Evolutionary conservation across 2,113 vertebrate species (phyloP).

Genomic region (Megaleporinus macrocephalus): DNA sequence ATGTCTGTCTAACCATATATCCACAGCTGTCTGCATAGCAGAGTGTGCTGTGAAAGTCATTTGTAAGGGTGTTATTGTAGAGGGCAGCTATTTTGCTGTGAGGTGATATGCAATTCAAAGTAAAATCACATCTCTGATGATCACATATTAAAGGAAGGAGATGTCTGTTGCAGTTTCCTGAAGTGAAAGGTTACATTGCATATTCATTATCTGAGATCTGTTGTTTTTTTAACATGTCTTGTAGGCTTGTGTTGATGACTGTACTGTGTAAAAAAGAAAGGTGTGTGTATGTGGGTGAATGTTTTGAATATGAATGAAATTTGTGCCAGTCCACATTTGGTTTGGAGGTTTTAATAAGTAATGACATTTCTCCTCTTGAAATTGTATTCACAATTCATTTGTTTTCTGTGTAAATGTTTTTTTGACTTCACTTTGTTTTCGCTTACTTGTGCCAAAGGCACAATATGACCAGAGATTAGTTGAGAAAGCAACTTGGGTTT

Average conservation of each 20-base stretch:
- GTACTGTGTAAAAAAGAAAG: constrained; percentile 18
- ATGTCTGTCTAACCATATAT: neutral
- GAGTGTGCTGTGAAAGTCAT: neutral
- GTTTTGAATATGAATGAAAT: constrained; percentile 8
- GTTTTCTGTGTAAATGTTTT: neutral
- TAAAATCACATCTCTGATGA: constrained; percentile 17
- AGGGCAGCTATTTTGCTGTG: constrained; percentile 11
- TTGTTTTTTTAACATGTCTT: constrained; percentile 21
- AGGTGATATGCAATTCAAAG: constrained; percentile 38
- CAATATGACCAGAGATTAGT: neutral
- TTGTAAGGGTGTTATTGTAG: neutral
- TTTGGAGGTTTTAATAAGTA: neutral
- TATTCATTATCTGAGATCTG: constrained; percentile 35
- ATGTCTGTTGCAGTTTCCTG: constrained; percentile 20
- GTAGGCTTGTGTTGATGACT: constrained; percentile 40
- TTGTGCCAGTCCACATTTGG: constrained; percentile 7
- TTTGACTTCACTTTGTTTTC: neutral
- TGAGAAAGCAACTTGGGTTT: neutral
- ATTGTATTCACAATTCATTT: neutral
- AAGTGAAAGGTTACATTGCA: constrained; percentile 48
- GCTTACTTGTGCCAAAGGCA: constrained; percentile 2
- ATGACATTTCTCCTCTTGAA: constrained; percentile 4
- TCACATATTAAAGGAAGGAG: constrained; percentile 5
- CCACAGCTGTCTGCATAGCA: neutral
- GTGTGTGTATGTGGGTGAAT: constrained; percentile 28